Evolutionary conservation across 2,797 vertebrate species (phyloP), one percentile per base, ranked within the genome.

Genomic region (Liparis tanakae): DNA sequence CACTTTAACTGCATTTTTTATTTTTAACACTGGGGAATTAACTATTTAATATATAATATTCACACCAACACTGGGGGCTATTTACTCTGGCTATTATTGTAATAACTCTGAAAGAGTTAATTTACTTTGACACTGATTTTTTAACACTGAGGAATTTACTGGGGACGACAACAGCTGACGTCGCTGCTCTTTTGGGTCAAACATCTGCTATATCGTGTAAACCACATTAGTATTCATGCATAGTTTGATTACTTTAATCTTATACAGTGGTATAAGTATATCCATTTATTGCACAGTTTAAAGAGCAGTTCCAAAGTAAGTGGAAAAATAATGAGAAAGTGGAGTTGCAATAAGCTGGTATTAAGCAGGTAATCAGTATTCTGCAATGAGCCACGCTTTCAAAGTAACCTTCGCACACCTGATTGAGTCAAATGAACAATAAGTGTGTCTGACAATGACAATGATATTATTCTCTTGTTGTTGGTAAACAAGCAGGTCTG

Each of bases 351-450:
- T 80, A 86, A 86, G 74, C 74, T 67, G 72, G 79, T 87, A 79
- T 84, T 90, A 86, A 88, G 81, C 70, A 88, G 75, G 68, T 84
- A 88, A 89, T 93, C 90, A 91, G 89, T 87, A 91, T 92, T 92
- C 89, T 63, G 80, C 80, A 82, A 86, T 88, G 85, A 87, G 68
- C 72, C 51, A 80, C 73, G 70, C 84, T 67, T 84, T 89, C 76
- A 90, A 83, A 88, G 84, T 90, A 93, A 90, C 89, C 90, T 90
- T 91, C 90, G 66, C 76, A 83, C 87, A 88, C 83, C 85, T 83
- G 87, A 89, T 86, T 85, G 85, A 88, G 84, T 89, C 86, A 91
- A 91, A 93, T 88, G 78, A 91, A 89, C 85, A 88, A 84, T 93
- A 91, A 86, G 86, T 84, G 83, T 76, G 73, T 79, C 83, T 83